phyloP scores from a whole-genome alignment of 30 jellyfish, hydroid and myxozoan species.

The Rhopilema esculentum region DNA sequence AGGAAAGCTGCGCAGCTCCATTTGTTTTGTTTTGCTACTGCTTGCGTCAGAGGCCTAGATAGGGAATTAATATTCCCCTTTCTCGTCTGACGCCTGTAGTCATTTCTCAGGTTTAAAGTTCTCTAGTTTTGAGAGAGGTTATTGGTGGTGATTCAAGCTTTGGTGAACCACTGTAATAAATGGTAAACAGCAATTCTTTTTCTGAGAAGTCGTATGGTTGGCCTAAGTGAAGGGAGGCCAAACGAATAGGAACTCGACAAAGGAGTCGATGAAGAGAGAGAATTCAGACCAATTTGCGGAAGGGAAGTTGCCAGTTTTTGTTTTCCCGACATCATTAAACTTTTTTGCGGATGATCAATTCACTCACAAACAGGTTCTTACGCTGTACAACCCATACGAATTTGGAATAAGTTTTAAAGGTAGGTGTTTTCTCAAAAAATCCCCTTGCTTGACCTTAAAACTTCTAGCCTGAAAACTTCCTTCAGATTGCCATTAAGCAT shows the following conservation, averaged over 20 bases:
- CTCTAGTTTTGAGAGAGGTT: background rate
- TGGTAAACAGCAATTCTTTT: no score
- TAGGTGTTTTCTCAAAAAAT: background rate
- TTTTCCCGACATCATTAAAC: slow-evolving; percentile 74
- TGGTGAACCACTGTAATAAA: no score
- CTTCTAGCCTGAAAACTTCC: no score
- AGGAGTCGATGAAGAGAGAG: slow-evolving; percentile 54
- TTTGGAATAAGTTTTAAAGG: slow-evolving; percentile 83
- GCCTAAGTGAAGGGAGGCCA: slow-evolving; percentile 6
- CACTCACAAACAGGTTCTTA: slow-evolving; percentile 83
- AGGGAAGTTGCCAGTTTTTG: slow-evolving; percentile 91
- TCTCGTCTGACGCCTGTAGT: background rate
- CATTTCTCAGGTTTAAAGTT: background rate
- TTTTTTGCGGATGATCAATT: slow-evolving; percentile 79
- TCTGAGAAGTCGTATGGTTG: background rate
- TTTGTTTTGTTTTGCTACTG: background rate
- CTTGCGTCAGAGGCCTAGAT: background rate
- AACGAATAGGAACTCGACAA: background rate
- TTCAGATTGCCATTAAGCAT: no score
- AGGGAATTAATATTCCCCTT: background rate
- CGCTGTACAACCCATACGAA: slow-evolving; percentile 91
- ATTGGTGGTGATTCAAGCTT: background rate
- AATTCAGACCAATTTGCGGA: slow-evolving; percentile 62
- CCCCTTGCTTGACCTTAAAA: background rate
- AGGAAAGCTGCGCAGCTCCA: background rate